Percentiles rank a stretch among this genome's conserved stretches.
phyloP scores from a whole-genome alignment of 92 coral and sea anemone species.

The Porites evermanni region DNA sequence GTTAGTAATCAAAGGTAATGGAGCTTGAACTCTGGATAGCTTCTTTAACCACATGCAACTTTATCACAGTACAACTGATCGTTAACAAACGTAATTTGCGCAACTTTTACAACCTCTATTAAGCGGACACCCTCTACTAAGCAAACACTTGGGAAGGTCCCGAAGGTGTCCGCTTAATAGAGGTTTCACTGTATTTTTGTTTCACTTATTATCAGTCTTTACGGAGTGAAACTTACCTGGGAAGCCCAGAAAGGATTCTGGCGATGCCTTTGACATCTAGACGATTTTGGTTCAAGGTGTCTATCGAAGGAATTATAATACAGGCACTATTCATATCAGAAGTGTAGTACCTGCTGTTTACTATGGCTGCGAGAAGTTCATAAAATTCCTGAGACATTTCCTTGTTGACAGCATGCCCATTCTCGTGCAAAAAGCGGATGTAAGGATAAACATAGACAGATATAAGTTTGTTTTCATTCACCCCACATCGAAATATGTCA shows the following conservation, averaged over 20 bases:
- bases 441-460: constrained; percentile 91
- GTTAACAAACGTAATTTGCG: no score
- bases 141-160: no score
- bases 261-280: constrained; percentile 66
- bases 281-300: constrained; percentile 87
- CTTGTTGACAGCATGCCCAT: constrained; percentile 48
- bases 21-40: no score
- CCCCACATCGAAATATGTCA: constrained; percentile 89
- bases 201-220: background rate
- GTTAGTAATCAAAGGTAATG: no score
- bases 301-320: constrained; percentile 84
- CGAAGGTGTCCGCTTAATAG: no score
- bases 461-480: constrained; percentile 85
- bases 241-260: constrained; percentile 67
- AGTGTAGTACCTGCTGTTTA: constrained; percentile 81
- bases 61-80: no score
- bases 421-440: constrained; percentile 69
- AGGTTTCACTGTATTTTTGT: background rate
- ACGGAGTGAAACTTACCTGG: constrained; percentile 70
- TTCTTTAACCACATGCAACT: no score
- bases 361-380: constrained; percentile 80
- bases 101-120: no score
- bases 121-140: no score
- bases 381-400: constrained; percentile 82
- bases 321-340: constrained; percentile 80